Evolutionary conservation across 2,113 vertebrate genomes (phyloP).

Genomic region (Jacana jacana): DNA sequence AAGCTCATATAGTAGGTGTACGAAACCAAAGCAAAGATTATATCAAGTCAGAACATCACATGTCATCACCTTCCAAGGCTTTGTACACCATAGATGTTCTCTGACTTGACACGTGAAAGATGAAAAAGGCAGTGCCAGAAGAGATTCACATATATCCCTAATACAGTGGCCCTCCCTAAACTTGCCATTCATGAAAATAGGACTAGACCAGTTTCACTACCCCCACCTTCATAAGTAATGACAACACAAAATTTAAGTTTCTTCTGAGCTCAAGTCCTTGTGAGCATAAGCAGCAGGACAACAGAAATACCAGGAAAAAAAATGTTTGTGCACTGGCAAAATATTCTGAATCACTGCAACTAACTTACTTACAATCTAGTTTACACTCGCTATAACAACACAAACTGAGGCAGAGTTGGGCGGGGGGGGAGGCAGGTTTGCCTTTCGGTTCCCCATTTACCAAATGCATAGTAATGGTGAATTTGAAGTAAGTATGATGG

Average conservation of each 20-base stretch:
- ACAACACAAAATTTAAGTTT: not conserved
- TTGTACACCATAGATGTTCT: not conserved
- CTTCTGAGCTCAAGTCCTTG: not conserved
- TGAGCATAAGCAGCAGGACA: not conserved
- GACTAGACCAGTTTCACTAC: not conserved
- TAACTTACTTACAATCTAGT: not conserved
- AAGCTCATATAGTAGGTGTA: not conserved
- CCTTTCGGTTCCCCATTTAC: not conserved
- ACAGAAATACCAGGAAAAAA: not conserved
- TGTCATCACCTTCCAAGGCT: not conserved
- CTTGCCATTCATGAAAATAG: not conserved
- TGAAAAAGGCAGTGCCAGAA: not conserved
- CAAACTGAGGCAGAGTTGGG: not conserved
- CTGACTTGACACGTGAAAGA: not conserved
- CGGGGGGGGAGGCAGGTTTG: rapidly evolving
- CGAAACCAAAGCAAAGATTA: not conserved
- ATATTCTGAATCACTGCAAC: not conserved
- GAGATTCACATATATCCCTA: not conserved
- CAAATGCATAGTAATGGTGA: not conserved
- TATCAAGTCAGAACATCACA: not conserved
- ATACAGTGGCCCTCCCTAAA: not conserved
- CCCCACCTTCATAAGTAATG: not conserved
- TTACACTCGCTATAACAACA: not conserved
- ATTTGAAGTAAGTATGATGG: not conserved
- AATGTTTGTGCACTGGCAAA: not conserved